Conservation (phyloP, 2,888 invertebrate genomes). For the Dolichomitus sp. region DNA sequence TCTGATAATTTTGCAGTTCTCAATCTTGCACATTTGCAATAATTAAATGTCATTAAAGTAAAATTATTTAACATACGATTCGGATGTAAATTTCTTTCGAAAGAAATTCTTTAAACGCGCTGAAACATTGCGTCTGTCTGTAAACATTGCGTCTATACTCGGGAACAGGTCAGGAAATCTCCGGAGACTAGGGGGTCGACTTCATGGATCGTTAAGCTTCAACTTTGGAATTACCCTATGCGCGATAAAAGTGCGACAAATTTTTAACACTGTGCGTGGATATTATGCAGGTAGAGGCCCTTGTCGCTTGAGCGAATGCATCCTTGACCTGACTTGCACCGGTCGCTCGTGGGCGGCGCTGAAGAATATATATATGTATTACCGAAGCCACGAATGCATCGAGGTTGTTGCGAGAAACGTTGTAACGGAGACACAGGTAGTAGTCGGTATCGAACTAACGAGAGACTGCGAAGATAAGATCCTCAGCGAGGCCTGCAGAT, state of each 20-base stretch:
- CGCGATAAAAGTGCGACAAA: not conserved
- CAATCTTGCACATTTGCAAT: too few species aligned
- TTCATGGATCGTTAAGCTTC: not conserved
- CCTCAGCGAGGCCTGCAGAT: not conserved
- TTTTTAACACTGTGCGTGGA: conserved; percentile 6
- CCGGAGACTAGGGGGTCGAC: not conserved
- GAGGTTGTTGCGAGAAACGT: not conserved
- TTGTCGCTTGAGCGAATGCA: conserved; percentile 42
- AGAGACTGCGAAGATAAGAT: conserved; percentile 18
- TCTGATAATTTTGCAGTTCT: too few species aligned
- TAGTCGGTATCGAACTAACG: conserved; percentile 25
- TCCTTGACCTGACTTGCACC: conserved; percentile 47
- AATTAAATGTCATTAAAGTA: too few species aligned
- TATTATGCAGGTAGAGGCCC: conserved; percentile 7
- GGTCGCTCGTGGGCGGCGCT: not conserved
- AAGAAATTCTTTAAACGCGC: not conserved
- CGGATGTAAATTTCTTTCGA: not conserved
- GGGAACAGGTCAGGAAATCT: not conserved
- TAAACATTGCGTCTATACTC: not conserved
- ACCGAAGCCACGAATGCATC: not conserved
- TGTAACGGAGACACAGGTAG: conserved; percentile 10
- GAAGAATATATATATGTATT: not conserved
- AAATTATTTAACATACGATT: not conserved
- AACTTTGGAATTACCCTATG: not conserved
- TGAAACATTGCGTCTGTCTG: too few species aligned